Base-by-base conservation (phyloP, 2,888 invertebrate species). In the Drosophila demipolita region DNA sequence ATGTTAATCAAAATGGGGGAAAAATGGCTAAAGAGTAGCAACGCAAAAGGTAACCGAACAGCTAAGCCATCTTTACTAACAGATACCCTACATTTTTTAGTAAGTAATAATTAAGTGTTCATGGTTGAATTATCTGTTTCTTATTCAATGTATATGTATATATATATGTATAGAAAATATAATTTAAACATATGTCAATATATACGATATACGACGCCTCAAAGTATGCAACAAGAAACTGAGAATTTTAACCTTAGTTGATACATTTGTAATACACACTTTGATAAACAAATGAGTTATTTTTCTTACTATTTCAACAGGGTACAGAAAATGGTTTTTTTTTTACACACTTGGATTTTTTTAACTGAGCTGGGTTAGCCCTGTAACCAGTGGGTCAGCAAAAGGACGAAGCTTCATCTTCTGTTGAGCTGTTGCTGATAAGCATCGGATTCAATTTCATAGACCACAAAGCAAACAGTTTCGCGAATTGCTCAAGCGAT, bases 391-490 rank as follows among this genome's bases (percentile, higher is more conserved):
- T 45, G 63, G 85, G 52, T 40, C 50, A 66, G 66, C 68, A 68
- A 54, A 26, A 68, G 52, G 42, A 48, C 32, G 68, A 76, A 26
- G 52, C 72, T 54, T 29, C 45, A 38, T 48, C 45, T 29, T 50
- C 36, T 7, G n/a, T 48, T 62, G 49, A 59, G 64, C 29, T 32
- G 42, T 15, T 40, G 2, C 12, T 60, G 87, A 87, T 90, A 83
- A 90, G 67, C 82, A 87, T 87, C 87, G 71, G 81, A 75, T 89
- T 80, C 80, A 87, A 80, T 87, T 90, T 82, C 90, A 87, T 88
- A 78, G 89, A 78, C 87, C 87, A 82, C 90, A 87, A 87, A 73
- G 82, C 84, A 89, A 88, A 83, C 82, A 83, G 76, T 78, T 90
- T 86, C 53, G 62, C 65, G 68, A 76, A 82, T 72, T 67, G 73